Evolutionary conservation across 2,888 invertebrate species (phyloP), one percentile per base, ranked within the genome.

Genomic region (Odontocolon sp.): DNA sequence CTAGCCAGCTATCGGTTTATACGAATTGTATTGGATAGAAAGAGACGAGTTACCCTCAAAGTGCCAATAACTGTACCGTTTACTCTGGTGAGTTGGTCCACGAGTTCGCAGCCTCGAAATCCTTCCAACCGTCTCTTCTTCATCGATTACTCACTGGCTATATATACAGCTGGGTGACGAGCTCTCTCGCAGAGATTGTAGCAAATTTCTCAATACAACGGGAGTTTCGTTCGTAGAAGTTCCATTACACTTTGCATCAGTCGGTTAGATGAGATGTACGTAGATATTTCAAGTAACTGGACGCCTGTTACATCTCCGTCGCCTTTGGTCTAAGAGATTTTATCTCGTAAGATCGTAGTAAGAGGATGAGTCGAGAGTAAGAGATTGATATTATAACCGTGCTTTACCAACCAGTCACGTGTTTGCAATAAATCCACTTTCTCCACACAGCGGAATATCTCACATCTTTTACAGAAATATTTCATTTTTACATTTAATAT

Each of bases 41-140:
- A n/a, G n/a, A n/a, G n/a, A n/a, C n/a, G n/a, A n/a, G n/a, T n/a
- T n/a, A n/a, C n/a, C n/a, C n/a, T n/a, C n/a, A n/a, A n/a, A n/a
- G n/a, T n/a, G n/a, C n/a, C n/a, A n/a, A n/a, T n/a, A n/a, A 45
- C 21, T 42, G 6, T 40, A 40, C 40, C 2, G 2, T 36, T 36
- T 4, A 36, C 36, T 8, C 9, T 5, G 36, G 23, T 16, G 28
- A 59, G 42, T 52, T 42, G 54, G 47, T 66, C 56, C 64, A 40
- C 14, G 40, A 54, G 18, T 36, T n/a, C 57, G 52, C 31, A 73
- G 31, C 59, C 59, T 59, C 66, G 66, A 66, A 54, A 61, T 74
- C 67, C 73, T 68, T 56, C 45, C 61, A 38, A 61, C 61, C 42
- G 71, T 56, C 67, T 67, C 61, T 74, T 61, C 61, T 68, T 56